Conservation (phyloP, 2,113 vertebrate species). For the Chinchilla lanigera region DNA sequence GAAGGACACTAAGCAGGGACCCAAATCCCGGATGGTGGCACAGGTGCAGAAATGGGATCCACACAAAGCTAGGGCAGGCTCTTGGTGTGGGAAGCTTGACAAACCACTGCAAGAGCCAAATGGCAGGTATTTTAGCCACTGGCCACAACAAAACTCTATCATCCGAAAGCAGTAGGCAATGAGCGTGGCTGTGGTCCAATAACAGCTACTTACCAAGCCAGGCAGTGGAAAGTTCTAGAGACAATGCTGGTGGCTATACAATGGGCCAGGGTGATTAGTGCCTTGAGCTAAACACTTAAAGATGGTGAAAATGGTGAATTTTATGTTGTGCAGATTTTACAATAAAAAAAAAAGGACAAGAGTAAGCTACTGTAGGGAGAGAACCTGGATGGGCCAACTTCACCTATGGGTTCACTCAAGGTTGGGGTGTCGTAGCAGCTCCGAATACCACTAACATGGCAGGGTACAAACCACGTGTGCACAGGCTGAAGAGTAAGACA, state of each 20-base stretch:
- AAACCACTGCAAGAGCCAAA: not conserved
- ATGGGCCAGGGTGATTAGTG: too few species aligned
- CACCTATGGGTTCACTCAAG: not conserved
- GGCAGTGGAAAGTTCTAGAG: not conserved
- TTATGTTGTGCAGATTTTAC: not conserved
- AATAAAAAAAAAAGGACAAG: not conserved
- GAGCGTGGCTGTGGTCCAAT: not conserved
- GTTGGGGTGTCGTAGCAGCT: not conserved
- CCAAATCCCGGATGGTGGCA: not conserved
- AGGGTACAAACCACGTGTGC: rapidly evolving
- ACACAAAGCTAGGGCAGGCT: not conserved
- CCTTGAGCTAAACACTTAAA: not conserved
- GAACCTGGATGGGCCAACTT: not conserved
- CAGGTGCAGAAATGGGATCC: not conserved
- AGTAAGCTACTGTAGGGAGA: not conserved
- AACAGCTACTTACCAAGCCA: not conserved
- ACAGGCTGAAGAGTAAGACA: not conserved
- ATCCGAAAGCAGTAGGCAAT: rapidly evolving
- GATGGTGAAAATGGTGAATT: not conserved
- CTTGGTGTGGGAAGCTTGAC: not conserved
- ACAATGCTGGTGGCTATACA: too few species aligned
- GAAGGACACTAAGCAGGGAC: not conserved
- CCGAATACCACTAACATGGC: not conserved
- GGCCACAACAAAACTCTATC: not conserved
- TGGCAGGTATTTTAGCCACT: rapidly evolving